Conservation (phyloP, 2,888 invertebrate genomes). For the Minunthozetes semirufus region DNA sequence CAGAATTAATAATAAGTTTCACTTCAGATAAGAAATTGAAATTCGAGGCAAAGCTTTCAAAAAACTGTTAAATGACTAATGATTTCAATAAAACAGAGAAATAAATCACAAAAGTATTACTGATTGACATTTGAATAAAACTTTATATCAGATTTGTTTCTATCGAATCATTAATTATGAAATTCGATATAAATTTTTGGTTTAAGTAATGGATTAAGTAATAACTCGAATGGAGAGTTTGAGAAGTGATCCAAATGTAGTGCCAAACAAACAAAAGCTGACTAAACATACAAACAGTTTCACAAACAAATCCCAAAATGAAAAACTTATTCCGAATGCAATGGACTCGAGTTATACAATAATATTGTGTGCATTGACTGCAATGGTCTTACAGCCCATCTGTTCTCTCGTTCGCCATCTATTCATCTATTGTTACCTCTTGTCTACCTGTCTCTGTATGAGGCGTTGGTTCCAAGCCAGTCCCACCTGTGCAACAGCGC, state of each 20-base stretch:
- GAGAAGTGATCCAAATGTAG: not conserved
- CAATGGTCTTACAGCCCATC: constrained; percentile 20
- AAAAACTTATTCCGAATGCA: constrained; percentile 21
- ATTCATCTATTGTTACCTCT: constrained; percentile 27
- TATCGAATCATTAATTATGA: not conserved
- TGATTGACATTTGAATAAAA: too few relatives aligned
- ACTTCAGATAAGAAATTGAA: too few relatives aligned
- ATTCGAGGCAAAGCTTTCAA: too few relatives aligned
- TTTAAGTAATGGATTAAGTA: not conserved
- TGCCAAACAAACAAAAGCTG: constrained; percentile 28
- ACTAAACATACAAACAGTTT: constrained; percentile 4
- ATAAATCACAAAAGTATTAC: too few relatives aligned
- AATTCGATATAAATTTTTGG: not conserved
- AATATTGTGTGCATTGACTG: constrained; percentile 11
- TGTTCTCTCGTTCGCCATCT: constrained; percentile 17
- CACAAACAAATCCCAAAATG: constrained; percentile 2
- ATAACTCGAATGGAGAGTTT: not conserved
- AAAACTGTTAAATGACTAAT: too few relatives aligned
- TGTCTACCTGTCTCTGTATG: constrained; percentile 25
- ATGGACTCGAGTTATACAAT: constrained; percentile 29
- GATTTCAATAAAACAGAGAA: too few relatives aligned
- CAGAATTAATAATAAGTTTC: too few relatives aligned
- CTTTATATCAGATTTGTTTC: not conserved
- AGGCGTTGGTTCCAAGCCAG: constrained; percentile 31
- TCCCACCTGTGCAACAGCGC: constrained; percentile 18